phyloP scores from a whole-genome alignment of 2,888 invertebrate genomes.

The Hedya salicella region DNA sequence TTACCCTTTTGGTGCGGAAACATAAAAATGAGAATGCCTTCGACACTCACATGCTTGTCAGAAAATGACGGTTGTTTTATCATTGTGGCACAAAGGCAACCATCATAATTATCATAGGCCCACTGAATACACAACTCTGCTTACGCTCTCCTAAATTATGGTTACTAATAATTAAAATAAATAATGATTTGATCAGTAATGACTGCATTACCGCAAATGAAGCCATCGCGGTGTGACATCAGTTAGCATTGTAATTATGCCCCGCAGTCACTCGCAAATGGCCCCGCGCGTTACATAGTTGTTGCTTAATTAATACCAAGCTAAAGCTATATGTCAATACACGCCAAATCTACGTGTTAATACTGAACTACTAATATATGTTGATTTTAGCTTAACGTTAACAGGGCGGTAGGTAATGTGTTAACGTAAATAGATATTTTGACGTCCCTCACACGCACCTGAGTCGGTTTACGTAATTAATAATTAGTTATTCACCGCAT shows the following conservation, averaged over 20 bases:
- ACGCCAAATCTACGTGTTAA: neutral
- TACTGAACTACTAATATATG: constrained; percentile 10
- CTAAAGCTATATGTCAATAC: constrained; percentile 11
- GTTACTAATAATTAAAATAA: constrained; percentile 4
- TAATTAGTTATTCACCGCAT: no score
- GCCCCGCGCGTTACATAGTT: constrained; percentile 35
- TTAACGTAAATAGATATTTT: neutral
- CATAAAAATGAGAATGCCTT: no score
- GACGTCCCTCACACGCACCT: neutral
- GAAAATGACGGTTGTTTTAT: no score
- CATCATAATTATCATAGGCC: no score
- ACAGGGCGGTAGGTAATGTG: constrained; percentile 22
- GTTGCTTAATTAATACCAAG: constrained; percentile 41
- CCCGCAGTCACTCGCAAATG: constrained; percentile 38
- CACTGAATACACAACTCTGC: no score
- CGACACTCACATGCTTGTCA: no score
- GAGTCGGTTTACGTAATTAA: no score
- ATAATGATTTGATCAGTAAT: constrained; percentile 13
- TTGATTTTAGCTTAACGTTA: constrained; percentile 25
- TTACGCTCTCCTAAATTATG: neutral
- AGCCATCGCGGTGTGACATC: constrained; percentile 25
- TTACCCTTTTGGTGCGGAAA: no score
- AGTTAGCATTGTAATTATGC: constrained; percentile 36
- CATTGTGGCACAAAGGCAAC: no score
- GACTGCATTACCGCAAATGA: constrained; percentile 25